Evolutionary conservation across 2,888 invertebrate genomes (phyloP).

Genomic region (Stegophylla sp.): DNA sequence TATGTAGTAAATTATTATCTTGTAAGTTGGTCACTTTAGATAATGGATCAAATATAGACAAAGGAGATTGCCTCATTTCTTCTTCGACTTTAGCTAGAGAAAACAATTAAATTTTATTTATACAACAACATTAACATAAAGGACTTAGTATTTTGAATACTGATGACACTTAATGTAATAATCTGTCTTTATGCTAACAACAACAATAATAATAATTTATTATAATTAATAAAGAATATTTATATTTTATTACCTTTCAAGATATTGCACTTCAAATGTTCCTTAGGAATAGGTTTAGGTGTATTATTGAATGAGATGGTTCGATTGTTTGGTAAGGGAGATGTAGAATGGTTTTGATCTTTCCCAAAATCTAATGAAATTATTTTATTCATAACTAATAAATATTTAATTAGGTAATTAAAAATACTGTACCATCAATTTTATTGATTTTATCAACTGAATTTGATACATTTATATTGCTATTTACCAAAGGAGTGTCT

Average conservation of each 20-base stretch:
- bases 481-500: slow-evolving; percentile 71
- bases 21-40: slow-evolving; percentile 52
- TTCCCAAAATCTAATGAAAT: slow-evolving; percentile 49
- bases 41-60: slow-evolving; percentile 60
- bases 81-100: slow-evolving; percentile 73
- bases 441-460: slow-evolving; percentile 65
- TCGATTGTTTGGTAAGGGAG: slow-evolving; percentile 73
- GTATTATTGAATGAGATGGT: slow-evolving; percentile 70
- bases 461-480: slow-evolving; percentile 69
- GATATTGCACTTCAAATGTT: slow-evolving; percentile 93
- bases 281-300: slow-evolving; percentile 78
- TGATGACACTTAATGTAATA: too few species aligned
- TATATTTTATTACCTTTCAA: slow-evolving; percentile 74
- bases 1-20: slow-evolving; percentile 42
- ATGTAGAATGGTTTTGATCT: slow-evolving; percentile 47
- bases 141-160: too few species aligned
- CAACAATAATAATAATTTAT: too few species aligned
- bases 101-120: slow-evolving; percentile 62
- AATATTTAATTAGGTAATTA: slow-evolving; percentile 61
- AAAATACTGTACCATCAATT: slow-evolving; percentile 64
- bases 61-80: slow-evolving; percentile 67
- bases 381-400: slow-evolving; percentile 13
- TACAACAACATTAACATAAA: too few species aligned
- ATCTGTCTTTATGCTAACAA: too few species aligned
- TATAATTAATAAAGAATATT: slow-evolving; percentile 18